These are phyloP conservation scores for Mellivora capensis DNA, from an alignment of 2,113 vertebrate species.

Conservation along the genomic window DNA sequence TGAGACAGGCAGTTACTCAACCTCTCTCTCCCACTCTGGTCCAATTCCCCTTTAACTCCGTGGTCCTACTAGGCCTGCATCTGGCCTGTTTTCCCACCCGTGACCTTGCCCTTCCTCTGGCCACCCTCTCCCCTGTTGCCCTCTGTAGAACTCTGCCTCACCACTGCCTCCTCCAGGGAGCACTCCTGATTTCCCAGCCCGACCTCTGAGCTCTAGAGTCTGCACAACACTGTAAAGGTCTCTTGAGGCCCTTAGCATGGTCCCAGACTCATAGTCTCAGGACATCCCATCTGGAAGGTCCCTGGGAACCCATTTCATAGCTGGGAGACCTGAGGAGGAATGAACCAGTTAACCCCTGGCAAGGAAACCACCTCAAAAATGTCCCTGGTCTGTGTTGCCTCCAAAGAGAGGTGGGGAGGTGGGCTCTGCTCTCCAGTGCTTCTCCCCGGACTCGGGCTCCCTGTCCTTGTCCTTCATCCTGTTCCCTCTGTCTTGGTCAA, in stretches of 20 bases:
- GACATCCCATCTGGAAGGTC: not conserved
- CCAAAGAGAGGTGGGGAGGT: not conserved
- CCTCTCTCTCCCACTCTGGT: not conserved
- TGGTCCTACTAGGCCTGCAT: not conserved
- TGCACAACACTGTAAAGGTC: not conserved
- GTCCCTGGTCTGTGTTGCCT: not conserved
- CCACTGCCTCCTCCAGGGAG: not conserved
- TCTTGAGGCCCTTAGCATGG: not conserved
- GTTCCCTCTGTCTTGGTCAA: not conserved
- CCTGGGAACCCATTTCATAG: not conserved
- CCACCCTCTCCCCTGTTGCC: accelerated
- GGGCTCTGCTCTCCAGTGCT: accelerated
- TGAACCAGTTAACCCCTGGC: not conserved
- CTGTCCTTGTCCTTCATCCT: not conserved
- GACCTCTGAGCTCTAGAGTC: not conserved
- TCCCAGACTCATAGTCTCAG: not conserved
- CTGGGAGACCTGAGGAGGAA: not conserved
- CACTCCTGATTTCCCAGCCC: accelerated
- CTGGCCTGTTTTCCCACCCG: too few relatives aligned
- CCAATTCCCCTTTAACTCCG: not conserved
- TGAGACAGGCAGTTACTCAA: accelerated
- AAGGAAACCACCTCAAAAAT: conserved; percentile 45
- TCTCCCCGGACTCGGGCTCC: not conserved
- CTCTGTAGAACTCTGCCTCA: not conserved
- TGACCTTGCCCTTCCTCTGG: too few relatives aligned